A percentile compares a stretch with the other conserved stretches of the same genome.
Evolutionary conservation across 2,797 vertebrate genomes (phyloP).

Genomic region (Silurus aristotelis): DNA sequence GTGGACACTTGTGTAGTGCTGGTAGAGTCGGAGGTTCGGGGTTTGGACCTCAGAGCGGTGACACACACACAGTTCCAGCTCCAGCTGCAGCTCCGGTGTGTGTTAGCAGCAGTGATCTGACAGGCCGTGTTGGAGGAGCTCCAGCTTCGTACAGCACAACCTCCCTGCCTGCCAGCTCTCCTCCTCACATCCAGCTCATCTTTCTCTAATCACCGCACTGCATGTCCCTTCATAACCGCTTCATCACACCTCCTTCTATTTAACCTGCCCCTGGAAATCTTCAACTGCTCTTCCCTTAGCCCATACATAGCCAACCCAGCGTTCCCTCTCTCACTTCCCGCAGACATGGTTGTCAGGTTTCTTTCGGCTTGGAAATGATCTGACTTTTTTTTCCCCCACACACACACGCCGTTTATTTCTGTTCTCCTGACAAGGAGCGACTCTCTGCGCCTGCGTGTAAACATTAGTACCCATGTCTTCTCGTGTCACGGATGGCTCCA

Average conservation of each 20-base stretch:
- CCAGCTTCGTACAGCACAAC: not conserved
- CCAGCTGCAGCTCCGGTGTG: not conserved
- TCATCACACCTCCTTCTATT: not conserved
- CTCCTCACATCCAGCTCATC: not conserved
- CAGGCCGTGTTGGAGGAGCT: slow-evolving; percentile 22
- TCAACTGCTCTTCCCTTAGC: not conserved
- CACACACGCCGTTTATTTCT: not conserved
- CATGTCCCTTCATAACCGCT: not conserved
- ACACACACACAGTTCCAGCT: not conserved
- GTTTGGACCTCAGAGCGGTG: too few species aligned
- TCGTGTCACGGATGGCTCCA: not conserved
- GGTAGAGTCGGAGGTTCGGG: not conserved
- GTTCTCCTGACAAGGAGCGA: not conserved
- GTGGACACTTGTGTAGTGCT: not conserved
- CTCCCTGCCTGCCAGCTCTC: not conserved
- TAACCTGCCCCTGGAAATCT: not conserved
- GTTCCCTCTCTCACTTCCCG: not conserved
- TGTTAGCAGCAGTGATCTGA: not conserved
- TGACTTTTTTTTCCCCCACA: too few species aligned
- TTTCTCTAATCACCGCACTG: not conserved
- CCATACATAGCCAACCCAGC: not conserved
- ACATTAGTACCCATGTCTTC: slow-evolving; percentile 18
- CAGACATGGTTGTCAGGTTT: not conserved
- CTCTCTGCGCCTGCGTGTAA: not conserved
- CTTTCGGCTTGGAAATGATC: not conserved